Base-by-base conservation (phyloP, 2,797 vertebrate genomes). In the Pangasius mekongensis region DNA sequence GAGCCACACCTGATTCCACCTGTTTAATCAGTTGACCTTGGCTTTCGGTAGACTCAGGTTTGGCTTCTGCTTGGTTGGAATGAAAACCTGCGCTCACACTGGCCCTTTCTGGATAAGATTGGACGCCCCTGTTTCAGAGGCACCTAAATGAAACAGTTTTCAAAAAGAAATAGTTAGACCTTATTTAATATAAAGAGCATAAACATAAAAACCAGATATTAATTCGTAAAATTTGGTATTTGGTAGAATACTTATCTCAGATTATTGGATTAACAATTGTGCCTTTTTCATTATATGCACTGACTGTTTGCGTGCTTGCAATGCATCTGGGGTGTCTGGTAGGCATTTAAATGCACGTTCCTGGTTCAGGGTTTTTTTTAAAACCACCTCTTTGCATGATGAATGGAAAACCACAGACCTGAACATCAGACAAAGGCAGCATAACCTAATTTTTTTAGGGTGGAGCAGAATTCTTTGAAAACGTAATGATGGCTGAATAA, bases 261-360 rank as follows among this genome's bases (percentile, higher is more conserved):
- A 18, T 74, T 74, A 74, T 33, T 80, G 30, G 33, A 60, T 39
- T 36, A 60, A 78, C 7, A 30, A 10, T 49, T 49, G 36, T 36
- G 36, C 36, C 8, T 5, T 60, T 81, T 60, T 39, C 13, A 39
- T 60, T 24, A 43, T 64, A 8, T n/a, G 39, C 24, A 49, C 43
- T 67, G 82, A 2, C n/a, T 30, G 27, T 66, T 83, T 66, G 62
- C n/a, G 6, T 66, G 27, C 27, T 22, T 67, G 27, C 27, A 64
- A 20, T 83, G 62, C n/a, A n/a, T 66, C 58, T 27, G 24, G 33
- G n/a, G 36, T 58, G 54, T 62, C 56, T 62, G 58, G 43, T 54
- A 27, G 58, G 18, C 14, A 86, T 86, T 86, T 66, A 67, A 86
- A 86, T 86, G 60, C 16, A 39, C 24, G 20, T 36, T 9, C 39